These are phyloP conservation scores for Acropora tenuis DNA, from an alignment of 64 coral and sea anemone genomes.

Conservation along the genomic window DNA sequence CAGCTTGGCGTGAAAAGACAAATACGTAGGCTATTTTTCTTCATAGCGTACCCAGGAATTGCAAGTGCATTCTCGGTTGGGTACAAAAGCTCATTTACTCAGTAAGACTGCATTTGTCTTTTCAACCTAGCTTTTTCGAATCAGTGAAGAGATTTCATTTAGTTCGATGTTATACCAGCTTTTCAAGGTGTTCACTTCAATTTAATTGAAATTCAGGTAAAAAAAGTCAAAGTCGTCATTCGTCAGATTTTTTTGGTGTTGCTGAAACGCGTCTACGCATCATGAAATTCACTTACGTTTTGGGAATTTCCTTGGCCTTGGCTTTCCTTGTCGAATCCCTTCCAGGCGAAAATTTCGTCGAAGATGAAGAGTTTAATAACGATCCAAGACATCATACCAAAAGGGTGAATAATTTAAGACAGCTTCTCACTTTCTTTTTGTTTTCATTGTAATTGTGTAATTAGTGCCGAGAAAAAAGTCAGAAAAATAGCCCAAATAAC, in stretches of 20 bases:
- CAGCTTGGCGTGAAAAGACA: too few species aligned
- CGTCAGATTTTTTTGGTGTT: background rate
- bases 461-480: too few species aligned
- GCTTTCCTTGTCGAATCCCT: background rate
- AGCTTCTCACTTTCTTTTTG: background rate
- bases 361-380: constrained; percentile 4
- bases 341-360: background rate
- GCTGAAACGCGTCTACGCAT: background rate
- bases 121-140: background rate
- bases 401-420: background rate
- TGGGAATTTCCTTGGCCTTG: background rate
- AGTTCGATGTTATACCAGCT: background rate
- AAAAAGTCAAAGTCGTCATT: background rate
- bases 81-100: too few species aligned
- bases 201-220: background rate
- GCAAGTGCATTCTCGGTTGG: too few species aligned
- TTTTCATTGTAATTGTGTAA: background rate
- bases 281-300: background rate
- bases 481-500: too few species aligned
- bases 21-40: too few species aligned
- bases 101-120: background rate
- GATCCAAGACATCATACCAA: constrained; percentile 9
- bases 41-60: too few species aligned
- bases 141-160: background rate
- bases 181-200: background rate